Evolutionary conservation across 2,888 invertebrate species (phyloP), one percentile per base, ranked within the genome.

Genomic region (Perizoma affinitatum): DNA sequence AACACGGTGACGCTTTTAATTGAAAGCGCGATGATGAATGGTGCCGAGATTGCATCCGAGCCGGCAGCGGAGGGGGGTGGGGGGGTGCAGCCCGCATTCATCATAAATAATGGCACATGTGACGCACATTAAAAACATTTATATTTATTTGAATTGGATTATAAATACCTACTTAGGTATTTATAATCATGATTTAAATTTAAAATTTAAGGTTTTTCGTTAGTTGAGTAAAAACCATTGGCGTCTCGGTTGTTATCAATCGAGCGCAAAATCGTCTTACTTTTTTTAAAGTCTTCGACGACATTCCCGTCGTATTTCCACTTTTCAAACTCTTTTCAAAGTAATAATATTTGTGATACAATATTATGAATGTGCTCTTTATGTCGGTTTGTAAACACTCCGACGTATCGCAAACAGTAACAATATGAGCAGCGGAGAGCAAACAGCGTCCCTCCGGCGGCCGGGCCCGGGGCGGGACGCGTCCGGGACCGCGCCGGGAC

Each of bases 1-100:
- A 72, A 73, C 73, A 66, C 74, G 76, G 76, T 76, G 79, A 82
- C 86, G 86, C 80, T 75, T 83, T 84, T 83, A 82, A 87, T 82
- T 88, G 84, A 85, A 81, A 82, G 68, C 71, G 72, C 72, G 64
- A 76, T 87, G 88, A 88, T 88, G 79, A 78, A 88, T 82, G 78
- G 67, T 54, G 50, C 57, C 48, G 59, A 50, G 58, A 45, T 42
- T 54, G 54, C 41, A 36, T n/a, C n/a, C 49, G 58, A 35, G 38
- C 46, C 55, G 48, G 50, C 72, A 66, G 69, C 73, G 70, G 67
- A 54, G n/a, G 55, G 40, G 54, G 38, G 47, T 42, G 41, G 53
- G 54, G 55, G 54, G 61, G 47, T 48, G 53, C 55, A 54, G 54
- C 59, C 65, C 61, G 61, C 65, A 65, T 62, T 63, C 51, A 64